Percentiles rank a stretch among this genome's conserved stretches.
Conservation (phyloP, 37 sponge, comb jelly and placozoan genomes). For the Sycon ciliatum region DNA sequence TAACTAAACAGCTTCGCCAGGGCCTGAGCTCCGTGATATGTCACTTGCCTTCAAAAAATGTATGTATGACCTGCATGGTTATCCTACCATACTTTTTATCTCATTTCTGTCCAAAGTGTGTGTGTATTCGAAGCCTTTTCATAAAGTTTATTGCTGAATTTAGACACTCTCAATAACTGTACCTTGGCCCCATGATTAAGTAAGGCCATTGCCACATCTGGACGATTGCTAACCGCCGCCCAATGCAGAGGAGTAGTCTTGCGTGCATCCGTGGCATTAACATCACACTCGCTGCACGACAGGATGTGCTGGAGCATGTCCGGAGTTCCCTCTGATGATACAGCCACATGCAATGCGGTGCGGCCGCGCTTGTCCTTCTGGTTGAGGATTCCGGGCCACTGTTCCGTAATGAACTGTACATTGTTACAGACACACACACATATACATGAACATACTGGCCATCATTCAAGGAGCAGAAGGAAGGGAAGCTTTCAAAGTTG, state of each 20-base stretch:
- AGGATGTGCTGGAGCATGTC: neutral
- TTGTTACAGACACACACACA: neutral
- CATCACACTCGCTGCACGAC: neutral
- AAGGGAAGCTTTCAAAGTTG: too few relatives aligned
- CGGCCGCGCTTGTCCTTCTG: conserved; percentile 47
- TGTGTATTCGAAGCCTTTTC: too few relatives aligned
- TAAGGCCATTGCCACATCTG: conserved; percentile 9
- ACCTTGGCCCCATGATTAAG: too few relatives aligned
- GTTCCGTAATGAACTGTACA: conserved; percentile 48
- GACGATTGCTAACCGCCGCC: conserved; percentile 11
- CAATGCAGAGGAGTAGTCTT: conserved; percentile 11
- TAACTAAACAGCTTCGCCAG: too few relatives aligned
- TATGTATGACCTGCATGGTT: too few relatives aligned
- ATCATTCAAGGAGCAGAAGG: neutral
- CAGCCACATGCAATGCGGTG: conserved; percentile 50
- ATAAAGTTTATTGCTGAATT: too few relatives aligned
- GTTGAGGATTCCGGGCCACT: conserved; percentile 34
- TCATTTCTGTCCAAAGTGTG: too few relatives aligned
- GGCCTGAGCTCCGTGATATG: too few relatives aligned
- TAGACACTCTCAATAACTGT: too few relatives aligned
- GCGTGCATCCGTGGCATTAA: neutral
- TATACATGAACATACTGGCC: neutral
- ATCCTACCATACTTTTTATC: too few relatives aligned
- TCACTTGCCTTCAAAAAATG: too few relatives aligned
- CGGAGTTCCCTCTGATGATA: neutral